Conservation (phyloP, 2,113 vertebrate species). For the Lates calcarifer region DNA sequence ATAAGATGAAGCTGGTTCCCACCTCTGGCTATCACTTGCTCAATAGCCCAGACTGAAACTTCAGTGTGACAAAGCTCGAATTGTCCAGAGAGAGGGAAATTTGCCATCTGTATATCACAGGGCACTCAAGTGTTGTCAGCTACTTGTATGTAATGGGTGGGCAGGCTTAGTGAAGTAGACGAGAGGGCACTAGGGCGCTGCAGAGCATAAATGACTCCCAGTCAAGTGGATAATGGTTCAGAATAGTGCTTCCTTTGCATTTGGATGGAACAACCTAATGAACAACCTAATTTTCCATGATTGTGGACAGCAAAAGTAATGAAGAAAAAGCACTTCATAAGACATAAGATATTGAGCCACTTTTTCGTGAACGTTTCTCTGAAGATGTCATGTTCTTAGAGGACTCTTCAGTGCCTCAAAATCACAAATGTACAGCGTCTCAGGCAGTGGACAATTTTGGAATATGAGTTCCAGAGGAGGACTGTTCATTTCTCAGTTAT, state of each 20-base stretch:
- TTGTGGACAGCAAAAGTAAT: neutral
- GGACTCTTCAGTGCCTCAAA: neutral
- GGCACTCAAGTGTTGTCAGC: slow-evolving; percentile 56
- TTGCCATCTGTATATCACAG: slow-evolving; percentile 45
- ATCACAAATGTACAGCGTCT: neutral
- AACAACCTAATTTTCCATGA: slow-evolving; percentile 18
- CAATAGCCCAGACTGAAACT: slow-evolving; percentile 15
- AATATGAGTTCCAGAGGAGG: neutral
- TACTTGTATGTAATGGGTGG: slow-evolving; percentile 49
- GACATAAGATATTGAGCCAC: neutral
- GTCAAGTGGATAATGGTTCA: slow-evolving; percentile 69
- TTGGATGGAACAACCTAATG: slow-evolving; percentile 25
- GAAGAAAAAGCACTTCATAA: slow-evolving; percentile 31
- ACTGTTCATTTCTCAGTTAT: neutral
- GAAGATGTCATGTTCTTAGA: slow-evolving; percentile 4
- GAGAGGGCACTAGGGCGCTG: slow-evolving; percentile 47
- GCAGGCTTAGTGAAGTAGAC: slow-evolving; percentile 43
- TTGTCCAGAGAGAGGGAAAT: slow-evolving; percentile 41
- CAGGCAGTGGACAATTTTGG: neutral
- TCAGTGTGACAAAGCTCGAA: slow-evolving; percentile 28
- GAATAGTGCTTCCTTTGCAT: slow-evolving; percentile 48
- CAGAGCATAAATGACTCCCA: slow-evolving; percentile 49
- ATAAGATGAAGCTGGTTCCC: neutral
- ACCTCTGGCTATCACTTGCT: slow-evolving; percentile 13
- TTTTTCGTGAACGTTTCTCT: slow-evolving; percentile 10